Conservation (phyloP, 2,113 vertebrate genomes). For the Anguilla rostrata region DNA sequence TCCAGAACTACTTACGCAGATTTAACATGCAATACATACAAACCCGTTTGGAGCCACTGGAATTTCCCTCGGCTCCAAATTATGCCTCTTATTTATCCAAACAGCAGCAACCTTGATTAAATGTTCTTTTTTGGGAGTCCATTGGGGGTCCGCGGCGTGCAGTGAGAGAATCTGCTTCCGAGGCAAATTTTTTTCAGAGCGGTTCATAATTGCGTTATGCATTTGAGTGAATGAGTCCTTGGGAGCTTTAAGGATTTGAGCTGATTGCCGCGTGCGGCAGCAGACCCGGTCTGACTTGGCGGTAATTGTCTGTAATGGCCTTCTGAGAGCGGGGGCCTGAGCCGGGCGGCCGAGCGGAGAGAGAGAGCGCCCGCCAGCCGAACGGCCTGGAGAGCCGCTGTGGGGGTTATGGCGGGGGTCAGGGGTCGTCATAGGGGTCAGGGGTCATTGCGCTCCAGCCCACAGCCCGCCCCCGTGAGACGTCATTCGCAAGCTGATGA, state of each 20-base stretch:
- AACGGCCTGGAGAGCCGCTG: background rate
- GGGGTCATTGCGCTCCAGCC: too few species aligned
- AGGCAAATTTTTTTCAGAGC: background rate
- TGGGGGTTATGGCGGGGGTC: background rate
- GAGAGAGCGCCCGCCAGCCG: background rate
- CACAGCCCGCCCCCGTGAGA: too few species aligned
- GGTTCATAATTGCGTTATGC: background rate
- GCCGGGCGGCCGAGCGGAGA: background rate
- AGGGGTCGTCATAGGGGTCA: too few species aligned
- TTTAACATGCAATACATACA: background rate
- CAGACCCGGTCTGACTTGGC: background rate
- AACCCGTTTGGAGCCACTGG: too few species aligned
- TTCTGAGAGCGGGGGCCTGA: background rate
- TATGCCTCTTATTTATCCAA: too few species aligned
- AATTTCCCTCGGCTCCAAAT: too few species aligned
- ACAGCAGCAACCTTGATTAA: too few species aligned
- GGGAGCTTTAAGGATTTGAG: background rate
- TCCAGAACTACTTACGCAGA: background rate
- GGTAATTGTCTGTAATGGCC: background rate
- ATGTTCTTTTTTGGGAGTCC: too few species aligned
- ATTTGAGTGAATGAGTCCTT: background rate
- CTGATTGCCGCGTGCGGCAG: background rate
- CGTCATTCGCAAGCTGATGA: too few species aligned
- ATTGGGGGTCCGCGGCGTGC: too few species aligned
- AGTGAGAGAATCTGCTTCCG: too few species aligned